Evolutionary conservation across 2,113 vertebrate genomes (phyloP).

Genomic region (Lampris incognitus): DNA sequence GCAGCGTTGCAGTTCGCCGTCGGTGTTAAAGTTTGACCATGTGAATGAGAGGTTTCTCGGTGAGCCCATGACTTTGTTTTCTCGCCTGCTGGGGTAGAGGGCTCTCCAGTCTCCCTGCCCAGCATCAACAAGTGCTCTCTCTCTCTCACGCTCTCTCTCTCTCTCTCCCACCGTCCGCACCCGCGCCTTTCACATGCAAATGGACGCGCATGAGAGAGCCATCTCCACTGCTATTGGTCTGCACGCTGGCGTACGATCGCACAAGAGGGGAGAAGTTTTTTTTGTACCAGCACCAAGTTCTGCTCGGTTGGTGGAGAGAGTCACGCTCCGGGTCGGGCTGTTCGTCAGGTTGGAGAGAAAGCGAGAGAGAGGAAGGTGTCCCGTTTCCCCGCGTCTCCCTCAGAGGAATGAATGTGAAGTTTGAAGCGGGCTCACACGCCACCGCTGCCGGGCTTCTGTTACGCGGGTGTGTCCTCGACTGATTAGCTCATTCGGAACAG

Average conservation of each 20-base stretch:
- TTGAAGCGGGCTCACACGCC: not conserved
- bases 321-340: no score
- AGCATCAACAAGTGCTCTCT: conserved; percentile 71
- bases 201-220: conserved; percentile 38
- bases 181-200: conserved; percentile 77
- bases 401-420: not conserved
- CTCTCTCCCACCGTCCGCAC: conserved; percentile 40
- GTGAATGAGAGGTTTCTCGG: no score
- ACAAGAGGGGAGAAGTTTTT: conserved; percentile 60
- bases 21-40: no score
- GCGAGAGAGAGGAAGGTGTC: not conserved
- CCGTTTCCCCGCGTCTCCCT: not conserved
- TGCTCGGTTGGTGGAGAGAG: no score
- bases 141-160: no score
- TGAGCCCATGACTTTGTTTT: no score
- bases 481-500: conserved; percentile 61
- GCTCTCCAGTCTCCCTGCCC: conserved; percentile 3
- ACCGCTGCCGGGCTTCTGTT: not conserved
- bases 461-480: conserved; percentile 14
- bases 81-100: no score
- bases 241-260: conserved; percentile 33
- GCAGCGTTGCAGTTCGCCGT: no score
- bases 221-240: conserved; percentile 73
- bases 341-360: not conserved
- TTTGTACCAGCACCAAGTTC: conserved; percentile 18